phyloP scores from a whole-genome alignment of 2,888 invertebrate species.

The Argynnis bischoffii region DNA sequence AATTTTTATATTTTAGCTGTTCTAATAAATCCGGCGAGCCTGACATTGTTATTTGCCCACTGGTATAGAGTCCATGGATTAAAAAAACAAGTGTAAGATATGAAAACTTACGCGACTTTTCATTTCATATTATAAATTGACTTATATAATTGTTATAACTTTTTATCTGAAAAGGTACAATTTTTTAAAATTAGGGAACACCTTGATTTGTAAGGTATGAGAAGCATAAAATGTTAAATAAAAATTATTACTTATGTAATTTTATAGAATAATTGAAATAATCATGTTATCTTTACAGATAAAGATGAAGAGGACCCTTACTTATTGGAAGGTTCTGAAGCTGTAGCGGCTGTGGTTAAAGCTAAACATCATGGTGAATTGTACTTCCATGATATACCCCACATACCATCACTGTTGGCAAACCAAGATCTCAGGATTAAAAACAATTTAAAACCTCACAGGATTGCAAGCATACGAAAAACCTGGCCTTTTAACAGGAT shows the following conservation, averaged over 20 bases:
- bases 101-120: no score
- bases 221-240: no score
- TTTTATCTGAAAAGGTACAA: no score
- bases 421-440: constrained; percentile 82
- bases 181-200: no score
- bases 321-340: constrained; percentile 82
- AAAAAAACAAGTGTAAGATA: no score
- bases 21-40: no score
- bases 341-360: constrained; percentile 78
- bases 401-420: constrained; percentile 81
- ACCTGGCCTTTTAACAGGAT: constrained; percentile 82
- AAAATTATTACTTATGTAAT: neutral
- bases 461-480: constrained; percentile 83
- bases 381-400: constrained; percentile 85
- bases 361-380: constrained; percentile 81
- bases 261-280: neutral
- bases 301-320: constrained; percentile 73
- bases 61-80: no score
- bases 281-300: constrained; percentile 22
- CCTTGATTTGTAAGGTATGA: no score
- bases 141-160: no score
- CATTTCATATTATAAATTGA: no score
- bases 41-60: no score
- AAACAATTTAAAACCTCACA: constrained; percentile 83
- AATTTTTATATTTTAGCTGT: no score